These are phyloP conservation scores for Leptosomus discolor DNA, from an alignment of 2,113 vertebrate species.

Conservation along the genomic window DNA sequence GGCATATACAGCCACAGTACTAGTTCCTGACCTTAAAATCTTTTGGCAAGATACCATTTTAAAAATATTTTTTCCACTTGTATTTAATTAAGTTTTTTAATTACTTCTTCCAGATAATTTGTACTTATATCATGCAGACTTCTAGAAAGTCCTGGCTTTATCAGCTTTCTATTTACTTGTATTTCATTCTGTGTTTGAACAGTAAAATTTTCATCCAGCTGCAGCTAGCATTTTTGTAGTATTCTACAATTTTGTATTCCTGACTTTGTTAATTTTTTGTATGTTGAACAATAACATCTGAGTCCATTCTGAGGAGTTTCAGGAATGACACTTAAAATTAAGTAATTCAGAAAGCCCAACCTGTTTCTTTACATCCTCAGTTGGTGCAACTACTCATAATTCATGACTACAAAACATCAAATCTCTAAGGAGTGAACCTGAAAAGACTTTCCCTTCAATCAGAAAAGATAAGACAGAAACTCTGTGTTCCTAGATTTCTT, in stretches of 20 bases:
- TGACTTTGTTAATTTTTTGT: background rate
- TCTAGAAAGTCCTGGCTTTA: background rate
- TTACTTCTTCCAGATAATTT: background rate
- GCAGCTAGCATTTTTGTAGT: background rate
- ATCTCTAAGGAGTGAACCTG: background rate
- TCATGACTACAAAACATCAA: background rate
- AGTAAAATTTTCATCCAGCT: background rate
- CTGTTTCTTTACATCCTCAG: background rate
- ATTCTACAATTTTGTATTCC: background rate
- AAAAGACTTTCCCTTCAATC: background rate
- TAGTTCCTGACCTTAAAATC: background rate
- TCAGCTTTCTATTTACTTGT: background rate
- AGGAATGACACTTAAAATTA: background rate
- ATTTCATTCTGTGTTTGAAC: background rate
- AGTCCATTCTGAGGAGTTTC: background rate
- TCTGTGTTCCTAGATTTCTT: background rate
- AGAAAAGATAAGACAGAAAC: background rate
- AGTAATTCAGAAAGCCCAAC: background rate
- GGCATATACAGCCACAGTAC: background rate
- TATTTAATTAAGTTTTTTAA: background rate
- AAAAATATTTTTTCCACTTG: background rate
- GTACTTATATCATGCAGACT: background rate
- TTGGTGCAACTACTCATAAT: background rate
- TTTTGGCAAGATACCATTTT: background rate
- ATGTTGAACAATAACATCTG: background rate